Percentiles rank a stretch among this genome's conserved stretches.
Conservation (phyloP, 2,888 invertebrate genomes). For the Cantharis nigra region DNA sequence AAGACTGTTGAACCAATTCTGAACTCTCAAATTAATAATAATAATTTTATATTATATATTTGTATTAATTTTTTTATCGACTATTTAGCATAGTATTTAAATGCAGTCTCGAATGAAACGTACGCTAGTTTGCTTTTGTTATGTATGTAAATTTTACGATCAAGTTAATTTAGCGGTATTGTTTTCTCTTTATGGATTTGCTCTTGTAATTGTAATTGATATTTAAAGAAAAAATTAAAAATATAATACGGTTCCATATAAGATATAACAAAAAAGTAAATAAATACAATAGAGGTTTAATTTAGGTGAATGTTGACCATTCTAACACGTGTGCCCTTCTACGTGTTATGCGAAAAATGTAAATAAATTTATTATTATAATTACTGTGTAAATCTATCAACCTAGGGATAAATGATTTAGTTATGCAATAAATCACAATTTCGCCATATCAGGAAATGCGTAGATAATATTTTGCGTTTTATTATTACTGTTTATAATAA, state of each 20-base stretch:
- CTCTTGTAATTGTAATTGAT: background rate
- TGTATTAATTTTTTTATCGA: background rate
- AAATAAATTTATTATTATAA: background rate
- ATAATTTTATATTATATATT: too few relatives aligned
- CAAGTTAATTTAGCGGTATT: background rate
- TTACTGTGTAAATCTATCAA: background rate
- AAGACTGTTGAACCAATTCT: too few relatives aligned
- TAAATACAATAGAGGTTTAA: background rate
- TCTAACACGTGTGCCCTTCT: background rate
- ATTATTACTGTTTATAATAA: background rate
- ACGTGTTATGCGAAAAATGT: background rate
- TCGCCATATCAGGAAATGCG: background rate
- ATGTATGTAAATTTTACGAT: background rate
- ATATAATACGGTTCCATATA: background rate
- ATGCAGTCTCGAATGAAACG: background rate
- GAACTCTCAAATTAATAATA: too few relatives aligned
- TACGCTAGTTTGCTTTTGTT: background rate
- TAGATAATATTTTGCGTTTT: background rate
- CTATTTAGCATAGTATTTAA: background rate
- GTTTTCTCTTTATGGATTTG: background rate
- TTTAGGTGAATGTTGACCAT: background rate
- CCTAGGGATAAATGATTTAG: background rate
- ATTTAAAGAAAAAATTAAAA: background rate
- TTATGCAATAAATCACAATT: background rate
- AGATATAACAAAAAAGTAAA: background rate